Evolutionary conservation across 2,113 vertebrate genomes (phyloP).

Genomic region (Trachemys scripta): DNA sequence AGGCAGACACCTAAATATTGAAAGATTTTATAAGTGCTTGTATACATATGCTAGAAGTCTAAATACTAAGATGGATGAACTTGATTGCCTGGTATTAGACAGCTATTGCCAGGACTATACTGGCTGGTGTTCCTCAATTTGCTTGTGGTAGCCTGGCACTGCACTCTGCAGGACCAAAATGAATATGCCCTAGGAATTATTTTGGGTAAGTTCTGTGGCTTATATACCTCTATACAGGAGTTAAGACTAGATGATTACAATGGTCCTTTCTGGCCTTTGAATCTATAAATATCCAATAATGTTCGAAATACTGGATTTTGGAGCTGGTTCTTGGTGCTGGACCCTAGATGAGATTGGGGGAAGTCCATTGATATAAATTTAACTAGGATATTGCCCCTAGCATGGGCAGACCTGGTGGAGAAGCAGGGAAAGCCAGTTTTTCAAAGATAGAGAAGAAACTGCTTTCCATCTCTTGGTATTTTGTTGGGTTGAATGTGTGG

Average conservation of each 20-base stretch:
- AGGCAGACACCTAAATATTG: not conserved
- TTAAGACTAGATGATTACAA: not conserved
- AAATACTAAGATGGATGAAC: not conserved
- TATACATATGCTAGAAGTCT: not conserved
- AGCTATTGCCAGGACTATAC: not conserved
- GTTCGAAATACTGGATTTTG: not conserved
- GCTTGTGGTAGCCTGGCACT: not conserved
- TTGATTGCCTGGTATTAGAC: not conserved
- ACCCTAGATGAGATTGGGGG: not conserved
- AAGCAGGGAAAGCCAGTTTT: not conserved
- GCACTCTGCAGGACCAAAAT: not conserved
- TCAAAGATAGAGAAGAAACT: fast-evolving
- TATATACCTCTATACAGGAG: not conserved
- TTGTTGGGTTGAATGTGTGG: not conserved
- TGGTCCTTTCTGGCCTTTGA: not conserved
- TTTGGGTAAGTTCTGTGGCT: not conserved
- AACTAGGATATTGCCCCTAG: not conserved
- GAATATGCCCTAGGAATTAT: not conserved
- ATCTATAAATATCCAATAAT: not conserved
- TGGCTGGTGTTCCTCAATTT: not conserved
- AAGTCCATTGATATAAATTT: not conserved
- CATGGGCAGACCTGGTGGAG: not conserved
- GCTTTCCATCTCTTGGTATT: not conserved
- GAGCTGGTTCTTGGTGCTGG: not conserved
- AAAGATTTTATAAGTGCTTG: not conserved